These are phyloP conservation scores for Sarcophaga rosellei DNA, from an alignment of 2,888 invertebrate genomes.

Conservation along the genomic window DNA sequence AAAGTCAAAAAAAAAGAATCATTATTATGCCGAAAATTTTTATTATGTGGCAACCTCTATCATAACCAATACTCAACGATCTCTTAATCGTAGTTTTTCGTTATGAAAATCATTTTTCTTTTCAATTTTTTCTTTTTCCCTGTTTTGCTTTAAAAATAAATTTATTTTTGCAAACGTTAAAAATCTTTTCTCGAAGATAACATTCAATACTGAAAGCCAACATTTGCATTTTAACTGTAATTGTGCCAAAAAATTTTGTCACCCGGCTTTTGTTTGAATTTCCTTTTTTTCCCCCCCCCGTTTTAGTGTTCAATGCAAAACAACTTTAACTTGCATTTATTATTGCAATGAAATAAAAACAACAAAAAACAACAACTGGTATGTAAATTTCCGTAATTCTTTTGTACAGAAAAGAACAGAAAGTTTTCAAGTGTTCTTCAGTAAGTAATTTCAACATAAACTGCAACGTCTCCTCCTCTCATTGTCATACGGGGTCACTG, in stretches of 20 bases:
- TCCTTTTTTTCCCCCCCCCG: background rate
- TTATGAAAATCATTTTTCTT: no score
- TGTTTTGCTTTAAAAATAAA: background rate
- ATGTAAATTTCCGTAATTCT: background rate
- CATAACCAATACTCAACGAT: no score
- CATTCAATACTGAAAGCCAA: background rate
- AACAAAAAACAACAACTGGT: background rate
- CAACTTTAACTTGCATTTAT: background rate
- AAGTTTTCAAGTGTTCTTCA: background rate
- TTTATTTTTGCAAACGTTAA: no score
- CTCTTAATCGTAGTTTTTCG: no score
- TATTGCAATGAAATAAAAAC: background rate
- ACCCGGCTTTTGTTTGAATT: no score
- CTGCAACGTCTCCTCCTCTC: background rate
- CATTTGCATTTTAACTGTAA: background rate
- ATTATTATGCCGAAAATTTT: no score
- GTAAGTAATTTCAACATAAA: conserved; percentile 5
- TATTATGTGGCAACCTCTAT: no score
- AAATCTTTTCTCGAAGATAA: no score
- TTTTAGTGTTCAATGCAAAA: background rate
- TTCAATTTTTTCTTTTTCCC: no score
- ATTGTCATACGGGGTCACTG: background rate
- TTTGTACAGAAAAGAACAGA: background rate
- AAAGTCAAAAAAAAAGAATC: no score
- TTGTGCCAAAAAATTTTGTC: background rate